Percentiles rank a stretch among this genome's conserved stretches.
These are phyloP conservation scores for Pelvicachromis taeniatus DNA, from an alignment of 2,113 vertebrate species.

Conservation along the genomic window DNA sequence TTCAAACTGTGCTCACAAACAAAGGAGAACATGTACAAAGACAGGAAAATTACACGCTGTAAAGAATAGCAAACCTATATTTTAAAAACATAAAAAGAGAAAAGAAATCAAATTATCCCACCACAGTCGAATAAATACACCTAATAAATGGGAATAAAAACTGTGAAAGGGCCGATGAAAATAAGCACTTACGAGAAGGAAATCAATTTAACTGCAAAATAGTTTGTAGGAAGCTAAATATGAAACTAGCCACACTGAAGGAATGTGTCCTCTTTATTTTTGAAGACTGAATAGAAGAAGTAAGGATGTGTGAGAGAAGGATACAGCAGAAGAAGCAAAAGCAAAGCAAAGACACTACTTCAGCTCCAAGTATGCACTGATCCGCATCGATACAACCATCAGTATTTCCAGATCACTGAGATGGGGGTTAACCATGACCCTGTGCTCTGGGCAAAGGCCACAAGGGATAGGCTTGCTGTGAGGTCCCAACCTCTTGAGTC, in stretches of 20 bases:
- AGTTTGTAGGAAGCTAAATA: background rate
- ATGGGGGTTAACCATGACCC: constrained; percentile 16
- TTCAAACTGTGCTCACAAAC: background rate
- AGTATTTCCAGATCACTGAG: constrained; percentile 44
- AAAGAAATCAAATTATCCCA: background rate
- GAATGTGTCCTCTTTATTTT: background rate
- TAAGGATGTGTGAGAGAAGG: background rate
- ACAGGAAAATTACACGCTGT: background rate
- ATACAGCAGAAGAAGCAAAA: background rate
- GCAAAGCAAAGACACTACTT: background rate
- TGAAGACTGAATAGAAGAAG: background rate
- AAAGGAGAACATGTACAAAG: background rate
- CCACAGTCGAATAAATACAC: background rate
- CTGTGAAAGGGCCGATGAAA: background rate
- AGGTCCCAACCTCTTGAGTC: constrained; percentile 31
- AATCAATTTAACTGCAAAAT: background rate
- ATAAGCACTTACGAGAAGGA: background rate
- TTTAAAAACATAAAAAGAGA: background rate
- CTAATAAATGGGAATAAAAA: background rate
- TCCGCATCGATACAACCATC: constrained; percentile 27
- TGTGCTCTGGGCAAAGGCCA: constrained; percentile 34
- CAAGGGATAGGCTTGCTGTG: constrained; percentile 17
- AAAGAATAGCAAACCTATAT: background rate
- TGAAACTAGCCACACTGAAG: background rate
- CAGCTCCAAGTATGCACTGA: background rate